A percentile compares a stretch with the other conserved stretches of the same genome.
Conservation (phyloP, 1,140 invertebrate genomes). For the Adoxophyes honmai region DNA sequence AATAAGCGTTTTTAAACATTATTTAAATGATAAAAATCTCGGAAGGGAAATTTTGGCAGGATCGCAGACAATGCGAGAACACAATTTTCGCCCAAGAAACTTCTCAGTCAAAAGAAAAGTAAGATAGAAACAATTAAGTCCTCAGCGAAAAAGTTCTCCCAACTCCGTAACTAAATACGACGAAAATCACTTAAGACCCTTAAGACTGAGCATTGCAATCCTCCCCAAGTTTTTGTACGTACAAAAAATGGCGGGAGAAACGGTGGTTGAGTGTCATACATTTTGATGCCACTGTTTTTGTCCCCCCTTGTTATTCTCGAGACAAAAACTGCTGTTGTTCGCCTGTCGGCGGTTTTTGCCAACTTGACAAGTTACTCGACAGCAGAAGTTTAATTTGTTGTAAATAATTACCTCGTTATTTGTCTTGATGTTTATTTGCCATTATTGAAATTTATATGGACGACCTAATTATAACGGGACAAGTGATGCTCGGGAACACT, state of each 20-base stretch:
- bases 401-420: constrained; percentile 66
- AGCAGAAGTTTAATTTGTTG: constrained; percentile 42
- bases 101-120: constrained; percentile 25
- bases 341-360: constrained; percentile 52
- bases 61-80: constrained; percentile 3
- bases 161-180: constrained; percentile 53
- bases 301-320: constrained; percentile 36
- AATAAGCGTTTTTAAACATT: neutral
- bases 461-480: neutral
- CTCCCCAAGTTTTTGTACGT: constrained; percentile 36
- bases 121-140: constrained; percentile 57
- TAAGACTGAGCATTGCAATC: constrained; percentile 39
- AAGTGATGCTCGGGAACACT: neutral
- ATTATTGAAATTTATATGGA: constrained; percentile 14
- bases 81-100: constrained; percentile 19
- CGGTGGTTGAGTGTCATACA: constrained; percentile 48
- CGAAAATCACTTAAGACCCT: constrained; percentile 56
- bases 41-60: neutral
- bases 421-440: constrained; percentile 21
- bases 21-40: neutral
- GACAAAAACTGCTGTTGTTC: constrained; percentile 50
- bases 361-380: constrained; percentile 54
- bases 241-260: constrained; percentile 38
- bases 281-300: constrained; percentile 58
- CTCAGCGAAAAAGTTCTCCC: constrained; percentile 39